Percentiles rank a stretch among this genome's conserved stretches.
These are phyloP conservation scores for Cassiopea andromeda DNA, from an alignment of 30 jellyfish, hydroid and myxozoan genomes.

Conservation along the genomic window DNA sequence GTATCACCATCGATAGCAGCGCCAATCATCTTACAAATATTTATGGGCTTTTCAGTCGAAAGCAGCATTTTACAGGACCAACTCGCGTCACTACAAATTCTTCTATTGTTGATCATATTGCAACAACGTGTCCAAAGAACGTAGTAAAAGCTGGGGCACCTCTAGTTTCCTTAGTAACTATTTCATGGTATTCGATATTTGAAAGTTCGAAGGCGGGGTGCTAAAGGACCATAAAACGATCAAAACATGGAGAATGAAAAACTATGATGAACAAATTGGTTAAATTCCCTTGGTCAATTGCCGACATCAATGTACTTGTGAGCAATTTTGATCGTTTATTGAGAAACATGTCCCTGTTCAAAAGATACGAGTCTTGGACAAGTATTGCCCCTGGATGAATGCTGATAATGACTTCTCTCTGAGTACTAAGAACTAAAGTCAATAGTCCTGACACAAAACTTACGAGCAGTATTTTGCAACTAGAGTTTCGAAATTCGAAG, in stretches of 20 bases:
- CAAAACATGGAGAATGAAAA: constrained; percentile 25
- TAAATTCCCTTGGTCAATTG: constrained; percentile 17
- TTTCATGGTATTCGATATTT: not conserved
- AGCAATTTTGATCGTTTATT: not conserved
- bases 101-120: constrained; percentile 9
- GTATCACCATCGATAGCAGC: not conserved
- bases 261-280: not conserved
- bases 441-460: constrained; percentile 14
- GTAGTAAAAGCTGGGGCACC: constrained; percentile 1
- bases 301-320: constrained; percentile 14
- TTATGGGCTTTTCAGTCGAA: constrained; percentile 1
- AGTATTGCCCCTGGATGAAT: constrained; percentile 15
- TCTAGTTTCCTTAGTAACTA: not conserved
- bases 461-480: not conserved
- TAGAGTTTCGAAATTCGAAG: not conserved
- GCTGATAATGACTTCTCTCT: constrained; percentile 8
- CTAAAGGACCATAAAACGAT: not conserved
- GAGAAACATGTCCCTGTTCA: constrained; percentile 27
- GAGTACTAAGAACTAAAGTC: constrained; percentile 9
- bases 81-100: not conserved
- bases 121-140: not conserved
- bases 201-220: constrained; percentile 4
- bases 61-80: not conserved
- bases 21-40: not conserved
- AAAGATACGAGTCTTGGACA: constrained; percentile 18